Conservation (phyloP, 2,113 vertebrate species). For the Gobiocypris rarus region DNA sequence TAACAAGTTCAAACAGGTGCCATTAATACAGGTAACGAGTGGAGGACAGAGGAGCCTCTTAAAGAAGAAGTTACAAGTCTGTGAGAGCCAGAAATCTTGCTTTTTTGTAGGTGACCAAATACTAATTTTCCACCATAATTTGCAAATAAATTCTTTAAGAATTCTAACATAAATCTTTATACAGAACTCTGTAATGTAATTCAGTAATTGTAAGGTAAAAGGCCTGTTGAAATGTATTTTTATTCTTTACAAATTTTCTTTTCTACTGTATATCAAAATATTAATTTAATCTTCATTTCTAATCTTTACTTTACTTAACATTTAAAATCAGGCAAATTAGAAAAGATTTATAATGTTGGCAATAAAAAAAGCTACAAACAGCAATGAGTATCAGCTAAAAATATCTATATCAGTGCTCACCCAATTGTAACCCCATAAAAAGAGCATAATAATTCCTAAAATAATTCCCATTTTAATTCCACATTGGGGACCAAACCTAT, state of each 20-base stretch:
- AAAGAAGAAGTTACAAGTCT: too few relatives aligned
- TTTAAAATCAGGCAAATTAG: neutral
- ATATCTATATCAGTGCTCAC: neutral
- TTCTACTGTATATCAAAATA: constrained; percentile 6
- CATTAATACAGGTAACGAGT: too few relatives aligned
- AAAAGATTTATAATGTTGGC: neutral
- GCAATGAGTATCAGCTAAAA: neutral
- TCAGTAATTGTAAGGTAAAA: neutral
- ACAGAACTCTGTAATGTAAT: too few relatives aligned
- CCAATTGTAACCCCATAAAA: neutral
- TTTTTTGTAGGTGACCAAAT: too few relatives aligned
- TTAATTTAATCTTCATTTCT: neutral
- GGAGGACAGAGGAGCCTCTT: too few relatives aligned
- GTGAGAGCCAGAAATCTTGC: too few relatives aligned
- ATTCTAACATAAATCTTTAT: too few relatives aligned
- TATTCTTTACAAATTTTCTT: neutral
- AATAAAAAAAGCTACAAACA: neutral
- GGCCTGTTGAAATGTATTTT: neutral
- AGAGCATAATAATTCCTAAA: neutral
- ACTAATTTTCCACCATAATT: too few relatives aligned
- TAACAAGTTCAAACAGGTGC: too few relatives aligned
- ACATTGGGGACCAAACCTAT: neutral
- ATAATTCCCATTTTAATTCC: neutral
- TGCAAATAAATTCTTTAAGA: too few relatives aligned
- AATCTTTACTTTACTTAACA: too few relatives aligned